Conservation (phyloP, 2,888 invertebrate genomes). For the Chymomyza amoena region DNA sequence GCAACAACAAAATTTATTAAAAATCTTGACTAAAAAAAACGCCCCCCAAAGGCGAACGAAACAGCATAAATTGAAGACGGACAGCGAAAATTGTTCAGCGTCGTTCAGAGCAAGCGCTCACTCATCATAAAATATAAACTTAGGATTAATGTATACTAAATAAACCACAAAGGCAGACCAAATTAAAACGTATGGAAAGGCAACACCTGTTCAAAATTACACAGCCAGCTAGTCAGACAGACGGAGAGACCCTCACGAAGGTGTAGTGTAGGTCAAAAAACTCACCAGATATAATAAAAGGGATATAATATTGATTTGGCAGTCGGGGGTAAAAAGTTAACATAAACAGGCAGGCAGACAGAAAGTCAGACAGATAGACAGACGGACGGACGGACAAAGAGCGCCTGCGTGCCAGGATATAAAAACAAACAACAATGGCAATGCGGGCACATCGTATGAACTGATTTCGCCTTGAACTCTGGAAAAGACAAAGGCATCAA, state of each 20-base stretch:
- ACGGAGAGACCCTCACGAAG: not conserved
- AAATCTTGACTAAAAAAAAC: not conserved
- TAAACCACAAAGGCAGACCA: not conserved
- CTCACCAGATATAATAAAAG: constrained; percentile 5
- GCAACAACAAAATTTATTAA: too few species aligned
- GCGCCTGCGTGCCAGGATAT: constrained; percentile 30
- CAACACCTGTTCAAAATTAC: constrained; percentile 45
- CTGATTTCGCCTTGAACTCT: constrained; percentile 56
- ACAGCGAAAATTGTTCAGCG: not conserved
- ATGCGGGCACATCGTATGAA: constrained; percentile 30
- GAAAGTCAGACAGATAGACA: constrained; percentile 1
- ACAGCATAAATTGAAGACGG: too few species aligned
- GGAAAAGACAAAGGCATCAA: constrained; percentile 38
- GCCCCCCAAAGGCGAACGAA: constrained; percentile 3
- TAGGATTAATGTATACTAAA: not conserved
- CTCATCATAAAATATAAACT: not conserved
- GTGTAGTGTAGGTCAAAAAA: constrained; percentile 38
- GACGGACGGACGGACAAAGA: constrained; percentile 8
- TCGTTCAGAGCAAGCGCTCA: too few species aligned
- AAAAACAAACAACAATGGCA: constrained; percentile 29
- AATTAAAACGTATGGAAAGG: not conserved
- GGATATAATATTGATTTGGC: not conserved
- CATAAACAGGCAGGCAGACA: constrained; percentile 4
- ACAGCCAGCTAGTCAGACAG: constrained; percentile 3
- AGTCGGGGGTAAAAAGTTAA: constrained; percentile 1